Conservation (phyloP, 2,113 vertebrate genomes). For the Rhagologus leucostigma region DNA sequence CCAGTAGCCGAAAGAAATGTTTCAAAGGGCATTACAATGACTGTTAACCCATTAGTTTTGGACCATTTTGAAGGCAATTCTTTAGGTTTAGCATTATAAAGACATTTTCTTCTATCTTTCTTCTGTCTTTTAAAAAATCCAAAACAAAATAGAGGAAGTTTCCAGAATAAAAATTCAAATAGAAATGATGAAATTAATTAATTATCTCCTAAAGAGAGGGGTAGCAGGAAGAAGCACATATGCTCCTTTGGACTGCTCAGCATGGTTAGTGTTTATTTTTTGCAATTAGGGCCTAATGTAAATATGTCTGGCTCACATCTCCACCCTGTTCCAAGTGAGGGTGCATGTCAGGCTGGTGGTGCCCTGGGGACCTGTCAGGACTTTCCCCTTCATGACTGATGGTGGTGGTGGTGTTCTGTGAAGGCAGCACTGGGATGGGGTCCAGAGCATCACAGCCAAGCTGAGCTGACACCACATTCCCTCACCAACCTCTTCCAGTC, state of each 20-base stretch:
- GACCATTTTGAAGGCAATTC: background rate
- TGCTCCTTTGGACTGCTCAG: background rate
- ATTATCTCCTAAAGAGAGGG: background rate
- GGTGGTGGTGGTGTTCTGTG: background rate
- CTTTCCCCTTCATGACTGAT: background rate
- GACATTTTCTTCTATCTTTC: background rate
- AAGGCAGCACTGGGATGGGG: background rate
- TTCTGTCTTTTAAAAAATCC: background rate
- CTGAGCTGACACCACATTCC: background rate
- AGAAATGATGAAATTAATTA: background rate
- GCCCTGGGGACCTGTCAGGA: accelerated
- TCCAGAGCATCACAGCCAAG: background rate
- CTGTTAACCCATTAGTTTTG: conserved; percentile 29
- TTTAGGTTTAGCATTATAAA: background rate
- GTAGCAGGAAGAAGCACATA: accelerated
- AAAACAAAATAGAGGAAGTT: background rate
- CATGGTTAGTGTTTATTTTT: background rate
- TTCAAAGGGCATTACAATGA: conserved; percentile 8
- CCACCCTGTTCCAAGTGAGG: background rate
- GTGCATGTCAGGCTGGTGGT: background rate
- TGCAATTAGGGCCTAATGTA: background rate
- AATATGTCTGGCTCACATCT: background rate
- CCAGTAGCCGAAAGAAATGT: conserved; percentile 13
- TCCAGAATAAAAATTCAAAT: background rate
- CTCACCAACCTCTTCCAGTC: background rate